These are phyloP conservation scores for Strix uralensis DNA, from an alignment of 2,113 vertebrate genomes.

Conservation along the genomic window DNA sequence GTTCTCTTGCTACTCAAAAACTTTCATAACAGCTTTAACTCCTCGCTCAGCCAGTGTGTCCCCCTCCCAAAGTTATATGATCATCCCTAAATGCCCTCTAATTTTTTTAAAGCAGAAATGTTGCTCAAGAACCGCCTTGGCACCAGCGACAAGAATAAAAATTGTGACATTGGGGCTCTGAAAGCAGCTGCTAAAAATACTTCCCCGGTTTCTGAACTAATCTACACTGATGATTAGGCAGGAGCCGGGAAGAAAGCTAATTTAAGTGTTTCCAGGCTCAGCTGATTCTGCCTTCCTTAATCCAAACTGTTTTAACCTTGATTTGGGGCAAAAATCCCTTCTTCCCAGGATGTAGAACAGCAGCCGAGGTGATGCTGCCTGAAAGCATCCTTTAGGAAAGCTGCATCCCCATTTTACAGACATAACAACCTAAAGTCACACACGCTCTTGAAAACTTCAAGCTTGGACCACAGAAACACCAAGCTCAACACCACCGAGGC, in stretches of 20 bases:
- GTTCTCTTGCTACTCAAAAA: not conserved
- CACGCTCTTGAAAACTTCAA: not conserved
- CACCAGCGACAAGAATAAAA: not conserved
- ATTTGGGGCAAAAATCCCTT: not conserved
- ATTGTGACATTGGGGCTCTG: not conserved
- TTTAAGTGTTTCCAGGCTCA: not conserved
- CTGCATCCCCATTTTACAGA: not conserved
- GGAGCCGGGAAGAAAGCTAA: not conserved
- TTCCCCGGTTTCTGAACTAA: not conserved
- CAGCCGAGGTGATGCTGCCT: fast-evolving
- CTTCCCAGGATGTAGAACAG: not conserved
- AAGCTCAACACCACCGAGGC: fast-evolving
- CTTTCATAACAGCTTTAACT: not conserved
- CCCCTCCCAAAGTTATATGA: fast-evolving
- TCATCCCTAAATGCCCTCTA: not conserved
- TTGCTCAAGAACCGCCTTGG: not conserved
- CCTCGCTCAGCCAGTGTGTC: not conserved
- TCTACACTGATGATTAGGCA: not conserved
- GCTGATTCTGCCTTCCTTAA: not conserved
- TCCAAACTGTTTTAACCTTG: not conserved
- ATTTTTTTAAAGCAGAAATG: not conserved
- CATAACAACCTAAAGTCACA: not conserved
- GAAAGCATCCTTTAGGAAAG: not conserved
- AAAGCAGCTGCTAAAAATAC: slow-evolving; percentile 36
- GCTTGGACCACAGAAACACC: fast-evolving